Percentiles rank a stretch among this genome's conserved stretches.
These are phyloP conservation scores for Lateolabrax maculatus DNA, from an alignment of 2,797 vertebrate species.

Conservation along the genomic window DNA sequence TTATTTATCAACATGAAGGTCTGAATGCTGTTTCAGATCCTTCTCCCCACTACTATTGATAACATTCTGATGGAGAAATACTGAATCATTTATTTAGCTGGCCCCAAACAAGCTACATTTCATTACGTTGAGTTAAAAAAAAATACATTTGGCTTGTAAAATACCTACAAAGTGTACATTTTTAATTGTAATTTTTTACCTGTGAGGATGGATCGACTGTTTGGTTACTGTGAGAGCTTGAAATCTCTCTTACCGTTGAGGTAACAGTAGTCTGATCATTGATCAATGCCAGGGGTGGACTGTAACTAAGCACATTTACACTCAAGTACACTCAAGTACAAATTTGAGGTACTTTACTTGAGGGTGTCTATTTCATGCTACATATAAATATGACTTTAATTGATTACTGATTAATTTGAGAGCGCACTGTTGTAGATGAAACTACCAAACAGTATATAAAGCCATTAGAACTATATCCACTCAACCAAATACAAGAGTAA, in stretches of 20 bases:
- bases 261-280: neutral
- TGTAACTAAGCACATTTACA: neutral
- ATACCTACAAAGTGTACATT: neutral
- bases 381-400: neutral
- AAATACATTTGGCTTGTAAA: neutral
- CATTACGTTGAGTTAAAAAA: neutral
- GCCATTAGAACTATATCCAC: neutral
- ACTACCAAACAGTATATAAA: neutral
- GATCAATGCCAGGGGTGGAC: neutral
- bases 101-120: neutral
- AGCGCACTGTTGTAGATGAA: neutral
- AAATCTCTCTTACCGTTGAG: neutral
- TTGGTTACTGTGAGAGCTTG: too few species aligned
- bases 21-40: neutral
- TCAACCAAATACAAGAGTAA: neutral
- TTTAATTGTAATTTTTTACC: neutral
- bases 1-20: neutral
- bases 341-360: neutral
- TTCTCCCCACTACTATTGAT: too few species aligned
- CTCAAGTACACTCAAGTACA: neutral
- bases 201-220: too few species aligned
- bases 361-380: neutral
- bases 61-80: neutral
- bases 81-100: neutral
- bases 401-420: neutral